Conservation (phyloP, 2,113 vertebrate species). For the Arizona elegans region DNA sequence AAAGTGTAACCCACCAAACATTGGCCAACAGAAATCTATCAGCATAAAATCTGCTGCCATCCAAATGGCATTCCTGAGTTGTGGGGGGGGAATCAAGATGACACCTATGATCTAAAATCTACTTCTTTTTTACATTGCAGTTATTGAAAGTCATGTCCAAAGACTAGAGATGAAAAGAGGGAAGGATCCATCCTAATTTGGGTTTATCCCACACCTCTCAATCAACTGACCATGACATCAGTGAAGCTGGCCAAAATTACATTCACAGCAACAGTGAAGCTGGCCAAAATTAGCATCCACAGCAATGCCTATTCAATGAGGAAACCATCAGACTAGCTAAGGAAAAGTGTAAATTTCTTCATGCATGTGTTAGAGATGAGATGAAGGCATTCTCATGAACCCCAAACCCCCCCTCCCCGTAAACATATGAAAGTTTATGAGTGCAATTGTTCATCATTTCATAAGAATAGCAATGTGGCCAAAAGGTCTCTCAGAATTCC, state of each 20-base stretch:
- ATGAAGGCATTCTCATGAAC: too few relatives aligned
- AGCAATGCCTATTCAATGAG: neutral
- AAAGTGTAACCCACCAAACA: neutral
- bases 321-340: neutral
- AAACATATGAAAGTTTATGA: neutral
- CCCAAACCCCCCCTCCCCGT: too few relatives aligned
- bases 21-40: neutral
- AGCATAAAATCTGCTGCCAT: neutral
- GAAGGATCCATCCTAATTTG: neutral
- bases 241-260: neutral
- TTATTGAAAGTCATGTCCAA: neutral
- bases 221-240: neutral
- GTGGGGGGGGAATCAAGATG: fast-evolving
- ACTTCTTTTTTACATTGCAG: neutral
- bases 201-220: neutral
- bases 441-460: neutral
- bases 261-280: neutral
- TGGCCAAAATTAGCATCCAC: neutral
- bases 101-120: neutral
- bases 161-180: neutral
- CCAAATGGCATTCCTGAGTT: neutral
- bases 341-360: too few relatives aligned
- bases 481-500: neutral
- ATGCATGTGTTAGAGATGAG: too few relatives aligned
- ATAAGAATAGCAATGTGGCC: neutral